These are phyloP conservation scores for Thereva nobilitata DNA, from an alignment of 2,888 invertebrate genomes.

Conservation along the genomic window DNA sequence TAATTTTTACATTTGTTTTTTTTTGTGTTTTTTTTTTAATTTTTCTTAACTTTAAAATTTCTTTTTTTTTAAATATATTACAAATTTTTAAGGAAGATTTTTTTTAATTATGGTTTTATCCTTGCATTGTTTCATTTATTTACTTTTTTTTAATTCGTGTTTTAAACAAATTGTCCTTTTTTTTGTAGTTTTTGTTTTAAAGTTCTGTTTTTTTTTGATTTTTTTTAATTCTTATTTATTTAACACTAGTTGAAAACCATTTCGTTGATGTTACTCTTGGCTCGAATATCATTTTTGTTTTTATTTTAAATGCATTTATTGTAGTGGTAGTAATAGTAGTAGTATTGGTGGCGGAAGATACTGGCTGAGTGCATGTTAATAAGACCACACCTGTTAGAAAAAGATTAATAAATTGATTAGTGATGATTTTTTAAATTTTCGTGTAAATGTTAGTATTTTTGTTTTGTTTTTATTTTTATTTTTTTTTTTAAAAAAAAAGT, in stretches of 20 bases:
- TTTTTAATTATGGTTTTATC: conserved; percentile 4
- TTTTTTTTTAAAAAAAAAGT: too few relatives aligned
- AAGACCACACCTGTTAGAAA: conserved; percentile 59
- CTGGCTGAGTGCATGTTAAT: conserved; percentile 52
- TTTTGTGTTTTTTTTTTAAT: background rate
- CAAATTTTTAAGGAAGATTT: conserved; percentile 11
- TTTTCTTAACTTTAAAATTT: background rate
- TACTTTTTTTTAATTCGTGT: conserved; percentile 12
- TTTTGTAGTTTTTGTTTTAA: background rate
- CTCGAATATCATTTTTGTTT: conserved; percentile 25
- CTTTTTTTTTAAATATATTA: conserved; percentile 3
- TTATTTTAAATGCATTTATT: background rate
- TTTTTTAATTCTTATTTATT: conserved; percentile 7
- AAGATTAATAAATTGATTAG: conserved; percentile 41
- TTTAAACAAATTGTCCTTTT: background rate
- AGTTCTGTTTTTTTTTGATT: conserved; percentile 6
- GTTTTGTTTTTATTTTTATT: background rate
- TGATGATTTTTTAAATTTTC: background rate
- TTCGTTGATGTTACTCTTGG: conserved; percentile 26
- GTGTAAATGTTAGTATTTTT: conserved; percentile 3
- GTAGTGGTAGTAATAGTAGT: background rate
- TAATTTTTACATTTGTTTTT: conserved; percentile 24
- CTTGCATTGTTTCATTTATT: conserved; percentile 16
- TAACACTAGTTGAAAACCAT: conserved; percentile 30
- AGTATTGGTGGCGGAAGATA: conserved; percentile 36